Evolutionary conservation across 1,140 invertebrate genomes (phyloP).

Genomic region (Copidosoma floridanum): DNA sequence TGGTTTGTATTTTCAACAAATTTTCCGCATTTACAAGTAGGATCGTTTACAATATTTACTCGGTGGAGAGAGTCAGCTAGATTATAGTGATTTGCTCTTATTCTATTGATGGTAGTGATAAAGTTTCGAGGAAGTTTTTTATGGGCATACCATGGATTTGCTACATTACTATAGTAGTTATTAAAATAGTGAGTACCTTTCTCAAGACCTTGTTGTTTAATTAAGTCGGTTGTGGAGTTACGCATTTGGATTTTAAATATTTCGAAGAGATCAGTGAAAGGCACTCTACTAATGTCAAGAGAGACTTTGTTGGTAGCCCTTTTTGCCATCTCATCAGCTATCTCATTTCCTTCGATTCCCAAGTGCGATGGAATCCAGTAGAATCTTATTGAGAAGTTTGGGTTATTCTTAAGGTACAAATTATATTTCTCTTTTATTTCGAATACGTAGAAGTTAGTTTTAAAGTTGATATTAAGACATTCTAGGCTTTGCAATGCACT

Average conservation of each 20-base stretch:
- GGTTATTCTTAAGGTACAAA: not conserved
- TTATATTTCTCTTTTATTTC: not conserved
- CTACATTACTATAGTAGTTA: not conserved
- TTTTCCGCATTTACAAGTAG: not conserved
- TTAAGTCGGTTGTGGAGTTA: not conserved
- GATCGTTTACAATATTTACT: not conserved
- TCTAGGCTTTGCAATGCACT: not conserved
- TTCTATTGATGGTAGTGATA: not conserved
- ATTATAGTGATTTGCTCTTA: not conserved
- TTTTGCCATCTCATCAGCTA: not conserved
- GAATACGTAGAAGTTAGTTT: not conserved
- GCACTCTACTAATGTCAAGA: not conserved
- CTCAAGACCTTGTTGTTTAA: not conserved
- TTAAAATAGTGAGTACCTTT: not conserved
- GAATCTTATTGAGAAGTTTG: too few relatives aligned
- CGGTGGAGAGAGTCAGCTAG: not conserved
- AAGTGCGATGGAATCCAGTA: not conserved
- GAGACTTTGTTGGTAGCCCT: not conserved
- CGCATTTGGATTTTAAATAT: not conserved
- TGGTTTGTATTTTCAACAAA: not conserved
- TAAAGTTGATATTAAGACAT: not conserved
- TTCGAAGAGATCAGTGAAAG: not conserved
- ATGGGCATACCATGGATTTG: not conserved
- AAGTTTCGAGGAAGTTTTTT: not conserved
- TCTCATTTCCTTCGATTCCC: not conserved